Conservation (phyloP, 2,113 vertebrate species). For the Camarhynchus parvulus region DNA sequence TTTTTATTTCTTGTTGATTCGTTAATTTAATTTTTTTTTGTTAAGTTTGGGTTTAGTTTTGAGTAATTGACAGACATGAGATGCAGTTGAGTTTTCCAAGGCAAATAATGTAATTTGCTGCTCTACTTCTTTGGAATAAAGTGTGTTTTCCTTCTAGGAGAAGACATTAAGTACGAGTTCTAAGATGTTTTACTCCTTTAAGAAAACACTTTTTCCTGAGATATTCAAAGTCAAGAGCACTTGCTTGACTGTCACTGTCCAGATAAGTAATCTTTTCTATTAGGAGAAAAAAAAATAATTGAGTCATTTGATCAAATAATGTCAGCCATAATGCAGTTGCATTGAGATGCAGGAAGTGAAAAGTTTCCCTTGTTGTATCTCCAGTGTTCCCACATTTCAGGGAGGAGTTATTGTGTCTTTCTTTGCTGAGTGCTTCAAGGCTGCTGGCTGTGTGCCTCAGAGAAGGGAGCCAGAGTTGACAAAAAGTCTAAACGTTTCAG, state of each 20-base stretch:
- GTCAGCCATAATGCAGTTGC: neutral
- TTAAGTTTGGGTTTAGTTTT: neutral
- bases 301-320: neutral
- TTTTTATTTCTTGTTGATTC: neutral
- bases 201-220: neutral
- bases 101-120: neutral
- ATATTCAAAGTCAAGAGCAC: neutral
- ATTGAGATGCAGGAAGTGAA: neutral
- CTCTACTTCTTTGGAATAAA: neutral
- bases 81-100: neutral
- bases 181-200: neutral
- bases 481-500: neutral
- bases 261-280: neutral
- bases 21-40: neutral
- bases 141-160: neutral
- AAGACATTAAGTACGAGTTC: neutral
- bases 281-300: neutral
- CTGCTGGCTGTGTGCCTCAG: neutral
- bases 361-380: neutral
- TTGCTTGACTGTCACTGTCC: neutral
- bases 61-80: neutral
- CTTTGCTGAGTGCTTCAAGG: neutral
- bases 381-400: neutral
- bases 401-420: neutral
- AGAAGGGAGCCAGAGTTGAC: neutral